These are phyloP conservation scores for Prosopocoilus inquinatus DNA, from an alignment of 2,888 invertebrate species.

Conservation along the genomic window DNA sequence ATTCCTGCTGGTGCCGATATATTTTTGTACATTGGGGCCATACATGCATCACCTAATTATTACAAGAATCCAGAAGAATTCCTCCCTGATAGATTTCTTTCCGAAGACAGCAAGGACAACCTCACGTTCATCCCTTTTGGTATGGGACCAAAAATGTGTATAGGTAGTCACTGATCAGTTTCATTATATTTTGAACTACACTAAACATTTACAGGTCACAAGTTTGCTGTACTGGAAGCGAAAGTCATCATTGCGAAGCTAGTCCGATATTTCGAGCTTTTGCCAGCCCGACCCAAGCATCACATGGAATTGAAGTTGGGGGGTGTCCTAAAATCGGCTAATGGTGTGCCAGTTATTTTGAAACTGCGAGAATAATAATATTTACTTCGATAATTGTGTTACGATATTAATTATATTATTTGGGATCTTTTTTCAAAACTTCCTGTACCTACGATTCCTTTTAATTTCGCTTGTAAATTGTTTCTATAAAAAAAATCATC, in stretches of 20 bases:
- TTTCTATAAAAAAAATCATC: too few relatives aligned
- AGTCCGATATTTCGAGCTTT: constrained; percentile 10
- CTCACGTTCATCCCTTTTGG: constrained; percentile 2
- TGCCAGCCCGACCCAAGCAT: neutral
- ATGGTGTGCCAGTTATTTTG: constrained; percentile 11
- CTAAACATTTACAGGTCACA: too few relatives aligned
- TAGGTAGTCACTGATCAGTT: neutral
- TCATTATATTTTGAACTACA: too few relatives aligned
- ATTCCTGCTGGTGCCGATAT: too few relatives aligned
- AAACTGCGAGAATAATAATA: too few relatives aligned
- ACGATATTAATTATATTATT: too few relatives aligned
- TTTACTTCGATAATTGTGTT: too few relatives aligned
- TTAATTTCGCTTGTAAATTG: too few relatives aligned
- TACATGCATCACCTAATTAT: constrained; percentile 14
- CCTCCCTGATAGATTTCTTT: constrained; percentile 20
- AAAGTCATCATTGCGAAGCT: too few relatives aligned
- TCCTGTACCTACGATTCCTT: too few relatives aligned
- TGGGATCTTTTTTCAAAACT: too few relatives aligned
- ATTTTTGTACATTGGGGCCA: constrained; percentile 4
- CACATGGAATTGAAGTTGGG: neutral
- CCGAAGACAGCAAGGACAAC: constrained; percentile 6
- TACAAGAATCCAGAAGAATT: constrained; percentile 22
- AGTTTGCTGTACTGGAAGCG: too few relatives aligned
- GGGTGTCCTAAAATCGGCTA: constrained; percentile 13
- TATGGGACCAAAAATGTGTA: constrained; percentile 1